Conservation (phyloP, 2,888 invertebrate species). For the Galeruca laticollis region DNA sequence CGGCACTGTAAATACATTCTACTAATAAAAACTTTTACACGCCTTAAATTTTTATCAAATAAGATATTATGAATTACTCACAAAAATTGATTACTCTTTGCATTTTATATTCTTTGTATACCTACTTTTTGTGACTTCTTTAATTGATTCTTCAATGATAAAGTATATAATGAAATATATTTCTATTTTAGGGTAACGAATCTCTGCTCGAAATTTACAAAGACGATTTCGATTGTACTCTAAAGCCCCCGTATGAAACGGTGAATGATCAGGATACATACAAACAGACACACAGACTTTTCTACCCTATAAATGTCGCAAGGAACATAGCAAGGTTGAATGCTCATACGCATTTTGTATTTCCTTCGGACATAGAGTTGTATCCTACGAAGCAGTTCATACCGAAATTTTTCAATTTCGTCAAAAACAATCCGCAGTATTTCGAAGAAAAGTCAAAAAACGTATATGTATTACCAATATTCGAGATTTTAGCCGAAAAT, state of each 20-base stretch:
- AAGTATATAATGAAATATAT: too few relatives aligned
- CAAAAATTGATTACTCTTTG: too few relatives aligned
- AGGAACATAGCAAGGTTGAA: slow-evolving; percentile 58
- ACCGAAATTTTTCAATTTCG: slow-evolving; percentile 53
- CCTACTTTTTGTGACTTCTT: too few relatives aligned
- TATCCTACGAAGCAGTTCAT: slow-evolving; percentile 57
- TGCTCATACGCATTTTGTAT: slow-evolving; percentile 58
- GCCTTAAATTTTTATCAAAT: too few relatives aligned
- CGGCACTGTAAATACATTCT: too few relatives aligned
- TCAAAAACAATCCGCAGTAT: slow-evolving; percentile 43
- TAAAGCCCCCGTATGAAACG: slow-evolving; percentile 76
- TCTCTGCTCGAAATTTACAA: slow-evolving; percentile 48
- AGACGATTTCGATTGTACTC: slow-evolving; percentile 75
- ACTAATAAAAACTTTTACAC: too few relatives aligned
- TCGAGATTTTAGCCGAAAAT: slow-evolving; percentile 52
- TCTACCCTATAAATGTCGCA: slow-evolving; percentile 60
- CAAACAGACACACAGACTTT: slow-evolving; percentile 52
- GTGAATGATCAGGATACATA: slow-evolving; percentile 70
- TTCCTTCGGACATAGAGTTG: slow-evolving; percentile 60
- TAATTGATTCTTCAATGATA: too few relatives aligned
- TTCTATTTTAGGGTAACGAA: slow-evolving; percentile 38
- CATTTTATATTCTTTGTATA: too few relatives aligned
- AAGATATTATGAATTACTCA: too few relatives aligned
- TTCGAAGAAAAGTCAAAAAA: slow-evolving; percentile 42
- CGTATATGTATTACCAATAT: slow-evolving; percentile 57